Conservation (phyloP, 2,797 vertebrate species). For the Cryptoblepharus egeriae region DNA sequence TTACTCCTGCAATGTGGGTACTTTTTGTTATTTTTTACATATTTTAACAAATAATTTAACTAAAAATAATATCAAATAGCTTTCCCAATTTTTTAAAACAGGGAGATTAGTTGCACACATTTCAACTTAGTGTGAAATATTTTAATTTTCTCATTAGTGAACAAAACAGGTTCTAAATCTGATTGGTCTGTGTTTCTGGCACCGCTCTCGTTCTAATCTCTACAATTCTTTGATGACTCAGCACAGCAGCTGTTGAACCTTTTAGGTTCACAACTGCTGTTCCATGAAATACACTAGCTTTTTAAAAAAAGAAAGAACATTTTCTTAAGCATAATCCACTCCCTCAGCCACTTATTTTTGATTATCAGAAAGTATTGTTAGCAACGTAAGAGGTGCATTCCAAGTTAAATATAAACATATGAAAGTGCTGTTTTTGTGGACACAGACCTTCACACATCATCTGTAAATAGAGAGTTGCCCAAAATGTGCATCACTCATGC, state of each 20-base stretch:
- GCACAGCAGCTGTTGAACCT: neutral
- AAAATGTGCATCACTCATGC: neutral
- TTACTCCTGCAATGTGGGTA: no score
- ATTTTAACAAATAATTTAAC: neutral
- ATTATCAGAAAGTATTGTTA: conserved; percentile 38
- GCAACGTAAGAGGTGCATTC: conserved; percentile 6
- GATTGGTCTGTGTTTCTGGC: conserved; percentile 29
- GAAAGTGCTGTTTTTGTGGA: conserved; percentile 18
- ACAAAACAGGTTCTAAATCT: conserved; percentile 23
- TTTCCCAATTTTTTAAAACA: neutral
- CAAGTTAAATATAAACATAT: conserved; percentile 19
- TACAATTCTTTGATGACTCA: conserved; percentile 49
- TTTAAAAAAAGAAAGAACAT: neutral
- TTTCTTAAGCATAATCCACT: neutral
- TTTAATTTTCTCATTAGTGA: neutral
- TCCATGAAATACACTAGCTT: neutral
- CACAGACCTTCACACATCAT: neutral
- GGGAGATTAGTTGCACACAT: neutral
- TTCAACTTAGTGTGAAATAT: neutral
- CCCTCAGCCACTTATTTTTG: conserved; percentile 32
- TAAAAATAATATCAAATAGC: neutral
- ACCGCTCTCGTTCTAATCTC: conserved; percentile 27
- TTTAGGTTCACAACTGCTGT: neutral
- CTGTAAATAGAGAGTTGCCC: neutral
- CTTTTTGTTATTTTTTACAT: no score